Evolutionary conservation across 1,140 invertebrate species (phyloP).

Genomic region (Nomia melanderi): DNA sequence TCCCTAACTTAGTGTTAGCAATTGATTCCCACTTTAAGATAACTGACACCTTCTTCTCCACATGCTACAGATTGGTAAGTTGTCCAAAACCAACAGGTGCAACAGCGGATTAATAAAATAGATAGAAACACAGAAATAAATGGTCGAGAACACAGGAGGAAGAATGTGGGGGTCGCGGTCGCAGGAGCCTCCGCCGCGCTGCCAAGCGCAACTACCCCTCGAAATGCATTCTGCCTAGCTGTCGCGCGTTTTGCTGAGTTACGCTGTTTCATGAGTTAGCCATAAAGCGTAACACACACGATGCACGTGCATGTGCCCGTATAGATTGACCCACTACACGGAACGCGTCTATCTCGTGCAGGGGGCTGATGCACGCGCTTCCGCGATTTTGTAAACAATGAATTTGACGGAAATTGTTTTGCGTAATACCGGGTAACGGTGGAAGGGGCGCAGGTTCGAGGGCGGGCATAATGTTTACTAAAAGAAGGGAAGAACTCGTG

Average conservation of each 20-base stretch:
- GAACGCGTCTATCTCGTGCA: not conserved
- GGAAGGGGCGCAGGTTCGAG: too few species aligned
- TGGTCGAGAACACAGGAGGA: too few species aligned
- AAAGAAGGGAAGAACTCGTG: too few species aligned
- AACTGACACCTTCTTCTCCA: too few species aligned
- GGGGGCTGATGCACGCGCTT: not conserved
- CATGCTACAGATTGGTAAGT: too few species aligned
- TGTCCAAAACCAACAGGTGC: too few species aligned
- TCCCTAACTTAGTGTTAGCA: too few species aligned
- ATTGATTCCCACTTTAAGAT: too few species aligned
- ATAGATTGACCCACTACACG: not conserved
- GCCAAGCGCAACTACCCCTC: conserved; percentile 30
- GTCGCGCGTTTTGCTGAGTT: conserved; percentile 20
- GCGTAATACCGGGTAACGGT: not conserved
- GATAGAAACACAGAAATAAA: too few species aligned
- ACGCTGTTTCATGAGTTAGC: not conserved
- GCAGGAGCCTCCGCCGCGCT: conserved; percentile 29
- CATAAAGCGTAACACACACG: too few species aligned
- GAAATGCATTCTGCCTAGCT: conserved; percentile 15
- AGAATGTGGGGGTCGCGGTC: conserved; percentile 46
- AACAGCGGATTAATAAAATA: too few species aligned
- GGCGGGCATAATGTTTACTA: too few species aligned
- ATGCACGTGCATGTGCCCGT: not conserved
- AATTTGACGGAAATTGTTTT: not conserved
- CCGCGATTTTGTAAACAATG: not conserved